Evolutionary conservation across 2,113 vertebrate genomes (phyloP).

Genomic region (Pipra filicauda): DNA sequence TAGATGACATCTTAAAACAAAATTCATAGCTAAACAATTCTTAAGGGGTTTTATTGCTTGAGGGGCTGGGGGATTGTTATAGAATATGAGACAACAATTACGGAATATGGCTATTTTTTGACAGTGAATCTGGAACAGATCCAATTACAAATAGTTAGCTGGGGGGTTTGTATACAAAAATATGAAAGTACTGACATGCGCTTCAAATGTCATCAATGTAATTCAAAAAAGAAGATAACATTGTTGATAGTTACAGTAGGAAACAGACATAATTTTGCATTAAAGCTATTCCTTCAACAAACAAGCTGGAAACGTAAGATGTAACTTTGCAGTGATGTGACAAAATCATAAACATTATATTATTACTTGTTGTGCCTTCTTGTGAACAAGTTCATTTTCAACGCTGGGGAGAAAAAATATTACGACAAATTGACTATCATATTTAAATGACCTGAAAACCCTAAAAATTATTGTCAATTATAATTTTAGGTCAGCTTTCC

Average conservation of each 20-base stretch:
- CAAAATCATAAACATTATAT: background rate
- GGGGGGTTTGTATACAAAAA: background rate
- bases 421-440: background rate
- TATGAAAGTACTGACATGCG: background rate
- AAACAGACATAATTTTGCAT: background rate
- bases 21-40: background rate
- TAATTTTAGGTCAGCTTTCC: background rate
- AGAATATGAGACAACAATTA: background rate
- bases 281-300: background rate
- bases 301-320: background rate
- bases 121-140: background rate
- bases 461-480: background rate
- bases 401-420: background rate
- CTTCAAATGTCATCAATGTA: background rate
- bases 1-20: background rate
- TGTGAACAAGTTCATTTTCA: background rate
- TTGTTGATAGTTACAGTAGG: background rate
- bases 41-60: background rate
- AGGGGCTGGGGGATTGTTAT: background rate
- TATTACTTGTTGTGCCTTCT: background rate
- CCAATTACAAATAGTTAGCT: background rate
- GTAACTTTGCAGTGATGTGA: background rate
- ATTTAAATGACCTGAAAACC: background rate
- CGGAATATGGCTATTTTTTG: background rate
- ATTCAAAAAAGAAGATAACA: background rate